phyloP scores from a whole-genome alignment of 2,797 vertebrate genomes.

The Argentina silus region DNA sequence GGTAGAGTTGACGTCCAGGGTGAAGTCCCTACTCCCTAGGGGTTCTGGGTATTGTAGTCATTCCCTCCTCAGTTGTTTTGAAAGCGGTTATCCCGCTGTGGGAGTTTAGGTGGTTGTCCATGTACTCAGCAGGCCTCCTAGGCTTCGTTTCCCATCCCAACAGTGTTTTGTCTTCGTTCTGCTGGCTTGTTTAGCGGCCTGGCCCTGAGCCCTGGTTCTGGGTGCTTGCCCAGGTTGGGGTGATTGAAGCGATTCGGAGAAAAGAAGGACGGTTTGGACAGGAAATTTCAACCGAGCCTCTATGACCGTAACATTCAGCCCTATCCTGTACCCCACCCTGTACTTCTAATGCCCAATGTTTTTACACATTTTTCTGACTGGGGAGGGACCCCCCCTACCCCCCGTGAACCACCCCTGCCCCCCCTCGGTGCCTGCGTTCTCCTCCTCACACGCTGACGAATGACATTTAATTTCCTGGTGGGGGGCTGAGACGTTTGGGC shows the following conservation, averaged over 20 bases:
- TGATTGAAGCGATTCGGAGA: constrained; percentile 7
- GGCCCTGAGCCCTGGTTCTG: not conserved
- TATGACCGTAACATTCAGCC: not conserved
- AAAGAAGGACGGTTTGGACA: not conserved
- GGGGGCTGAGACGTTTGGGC: constrained; percentile 33
- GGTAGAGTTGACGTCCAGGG: too few relatives aligned
- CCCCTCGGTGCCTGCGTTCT: too few relatives aligned
- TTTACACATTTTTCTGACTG: not conserved
- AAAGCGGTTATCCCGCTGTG: not conserved
- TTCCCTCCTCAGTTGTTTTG: not conserved
- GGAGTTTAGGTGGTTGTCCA: not conserved
- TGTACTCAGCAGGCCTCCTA: not conserved
- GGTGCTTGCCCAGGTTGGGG: not conserved
- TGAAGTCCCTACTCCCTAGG: not conserved
- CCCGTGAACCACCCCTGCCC: not conserved
- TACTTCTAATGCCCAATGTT: not conserved
- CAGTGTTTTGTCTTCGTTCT: not conserved
- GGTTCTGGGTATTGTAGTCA: not conserved
- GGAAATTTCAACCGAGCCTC: constrained; percentile 9
- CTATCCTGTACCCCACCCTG: not conserved
- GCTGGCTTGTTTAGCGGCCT: not conserved
- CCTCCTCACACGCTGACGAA: constrained; percentile 26
- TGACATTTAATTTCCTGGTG: constrained; percentile 67
- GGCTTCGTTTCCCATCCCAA: not conserved
- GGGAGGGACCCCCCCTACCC: not conserved